These are phyloP conservation scores for Vespertilio murinus DNA, from an alignment of 2,797 vertebrate species.

Conservation along the genomic window DNA sequence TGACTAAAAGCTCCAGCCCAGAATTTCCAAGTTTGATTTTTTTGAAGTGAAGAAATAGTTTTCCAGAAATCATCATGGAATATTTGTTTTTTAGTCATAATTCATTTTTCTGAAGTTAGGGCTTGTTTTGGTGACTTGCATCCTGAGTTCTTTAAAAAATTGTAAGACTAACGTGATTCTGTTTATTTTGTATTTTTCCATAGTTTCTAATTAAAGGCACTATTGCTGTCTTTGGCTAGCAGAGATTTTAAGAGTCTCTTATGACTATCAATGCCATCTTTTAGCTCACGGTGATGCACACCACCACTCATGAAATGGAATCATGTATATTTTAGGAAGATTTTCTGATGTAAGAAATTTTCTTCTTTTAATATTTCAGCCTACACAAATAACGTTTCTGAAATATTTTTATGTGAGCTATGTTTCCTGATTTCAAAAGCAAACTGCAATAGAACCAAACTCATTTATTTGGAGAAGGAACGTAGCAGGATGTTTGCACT, in stretches of 20 bases:
- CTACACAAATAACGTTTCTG: neutral
- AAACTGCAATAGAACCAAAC: conserved; percentile 39
- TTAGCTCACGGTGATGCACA: neutral
- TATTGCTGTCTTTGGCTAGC: neutral
- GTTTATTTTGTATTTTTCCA: neutral
- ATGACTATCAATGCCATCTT: neutral
- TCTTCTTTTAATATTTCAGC: neutral
- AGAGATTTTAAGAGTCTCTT: neutral
- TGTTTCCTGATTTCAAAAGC: conserved; percentile 31
- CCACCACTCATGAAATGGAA: neutral
- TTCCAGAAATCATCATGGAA: conserved; percentile 44
- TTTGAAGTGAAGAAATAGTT: conserved; percentile 56
- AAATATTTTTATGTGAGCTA: neutral
- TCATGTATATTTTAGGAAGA: neutral
- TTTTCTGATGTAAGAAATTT: conserved; percentile 8
- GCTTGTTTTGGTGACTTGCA: neutral
- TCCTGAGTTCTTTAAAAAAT: conserved; percentile 43
- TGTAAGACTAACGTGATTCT: neutral
- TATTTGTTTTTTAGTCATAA: neutral
- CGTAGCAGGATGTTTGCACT: neutral
- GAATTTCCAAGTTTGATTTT: neutral
- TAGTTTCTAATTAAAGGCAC: conserved; percentile 2
- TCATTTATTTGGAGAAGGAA: conserved; percentile 39
- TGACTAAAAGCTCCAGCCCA: neutral
- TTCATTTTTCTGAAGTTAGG: conserved; percentile 37